These are phyloP conservation scores for Shargacucullia verbasci DNA, from an alignment of 2,888 invertebrate species.

Conservation along the genomic window DNA sequence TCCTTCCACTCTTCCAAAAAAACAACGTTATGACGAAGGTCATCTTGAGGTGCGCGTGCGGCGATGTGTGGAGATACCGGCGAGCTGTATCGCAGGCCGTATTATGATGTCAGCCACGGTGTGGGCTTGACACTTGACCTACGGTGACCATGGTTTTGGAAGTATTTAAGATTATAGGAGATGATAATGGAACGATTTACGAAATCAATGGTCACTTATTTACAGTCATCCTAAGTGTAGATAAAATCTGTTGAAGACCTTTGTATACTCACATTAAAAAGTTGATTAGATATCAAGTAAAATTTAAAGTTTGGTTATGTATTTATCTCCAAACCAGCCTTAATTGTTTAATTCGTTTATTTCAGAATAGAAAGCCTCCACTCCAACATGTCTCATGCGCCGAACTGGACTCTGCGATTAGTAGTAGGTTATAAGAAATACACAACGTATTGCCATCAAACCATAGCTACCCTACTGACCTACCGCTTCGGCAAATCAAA, in stretches of 20 bases:
- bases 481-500: conserved; percentile 74
- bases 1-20: not conserved
- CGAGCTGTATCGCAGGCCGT: conserved; percentile 48
- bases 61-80: conserved; percentile 31
- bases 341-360: too few relatives aligned
- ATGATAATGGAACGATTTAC: not conserved
- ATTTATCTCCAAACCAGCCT: too few relatives aligned
- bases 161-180: conserved; percentile 1
- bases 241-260: too few relatives aligned
- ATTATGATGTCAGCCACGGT: conserved; percentile 61
- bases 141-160: conserved; percentile 59
- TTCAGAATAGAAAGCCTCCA: too few relatives aligned
- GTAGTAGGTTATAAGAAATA: too few relatives aligned
- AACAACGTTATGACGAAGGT: conserved; percentile 10
- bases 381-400: too few relatives aligned
- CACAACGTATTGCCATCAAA: conserved; percentile 18
- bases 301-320: too few relatives aligned
- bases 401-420: too few relatives aligned
- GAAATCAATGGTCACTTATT: not conserved
- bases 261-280: too few relatives aligned
- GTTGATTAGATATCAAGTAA: too few relatives aligned
- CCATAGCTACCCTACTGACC: conserved; percentile 64
- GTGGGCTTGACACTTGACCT: conserved; percentile 76
- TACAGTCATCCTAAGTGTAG: not conserved
- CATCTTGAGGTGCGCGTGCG: conserved; percentile 27